Conservation (phyloP, 2,113 vertebrate genomes). For the Myocastor coypus region DNA sequence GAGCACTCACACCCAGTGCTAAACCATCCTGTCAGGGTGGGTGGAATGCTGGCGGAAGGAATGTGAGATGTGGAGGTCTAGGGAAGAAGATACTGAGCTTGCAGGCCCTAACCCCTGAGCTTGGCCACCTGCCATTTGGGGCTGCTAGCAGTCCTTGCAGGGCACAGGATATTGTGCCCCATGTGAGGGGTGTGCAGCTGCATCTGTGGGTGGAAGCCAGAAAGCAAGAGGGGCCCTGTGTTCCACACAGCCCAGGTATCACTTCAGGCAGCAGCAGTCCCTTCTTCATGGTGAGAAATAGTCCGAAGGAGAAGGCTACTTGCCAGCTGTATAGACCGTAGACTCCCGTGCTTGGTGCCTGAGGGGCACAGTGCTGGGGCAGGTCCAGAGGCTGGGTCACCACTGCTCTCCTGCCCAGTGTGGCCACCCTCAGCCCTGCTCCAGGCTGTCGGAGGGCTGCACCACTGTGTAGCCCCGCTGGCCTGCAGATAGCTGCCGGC, state of each 20-base stretch:
- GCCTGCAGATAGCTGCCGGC: constrained; percentile 86
- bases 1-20: rapidly evolving
- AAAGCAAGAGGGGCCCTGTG: too few species aligned
- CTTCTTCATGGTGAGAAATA: not conserved
- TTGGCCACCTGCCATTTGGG: not conserved
- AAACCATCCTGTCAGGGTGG: not conserved
- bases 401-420: rapidly evolving
- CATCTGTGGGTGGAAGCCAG: not conserved
- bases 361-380: not conserved
- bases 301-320: not conserved
- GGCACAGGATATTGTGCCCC: not conserved
- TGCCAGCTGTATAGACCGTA: not conserved
- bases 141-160: not conserved
- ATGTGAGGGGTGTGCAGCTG: not conserved
- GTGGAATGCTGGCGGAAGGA: not conserved
- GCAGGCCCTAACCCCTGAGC: not conserved
- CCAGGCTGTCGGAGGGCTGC: constrained; percentile 89
- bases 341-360: rapidly evolving
- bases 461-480: constrained; percentile 89
- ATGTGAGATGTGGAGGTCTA: not conserved
- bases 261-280: not conserved
- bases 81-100: not conserved
- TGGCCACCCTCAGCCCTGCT: constrained; percentile 87
- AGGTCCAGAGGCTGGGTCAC: not conserved
- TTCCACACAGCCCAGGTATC: rapidly evolving